These are phyloP conservation scores for Gorsachius magnificus DNA, from an alignment of 2,797 vertebrate species.

Conservation along the genomic window DNA sequence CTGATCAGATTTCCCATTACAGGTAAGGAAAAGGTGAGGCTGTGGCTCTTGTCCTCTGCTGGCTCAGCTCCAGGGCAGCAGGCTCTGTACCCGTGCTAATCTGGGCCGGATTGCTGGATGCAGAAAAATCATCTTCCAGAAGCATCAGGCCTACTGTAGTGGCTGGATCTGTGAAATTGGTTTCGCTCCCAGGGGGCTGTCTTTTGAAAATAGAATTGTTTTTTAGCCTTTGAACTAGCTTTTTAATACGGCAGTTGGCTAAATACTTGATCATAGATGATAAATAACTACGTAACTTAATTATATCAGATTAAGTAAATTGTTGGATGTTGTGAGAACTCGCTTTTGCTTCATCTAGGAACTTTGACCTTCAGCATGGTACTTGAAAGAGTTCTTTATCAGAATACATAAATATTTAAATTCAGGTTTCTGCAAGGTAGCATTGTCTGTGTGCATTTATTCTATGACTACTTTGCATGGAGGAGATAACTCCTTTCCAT, in stretches of 20 bases:
- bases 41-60: background rate
- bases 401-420: background rate
- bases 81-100: background rate
- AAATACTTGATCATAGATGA: background rate
- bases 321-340: background rate
- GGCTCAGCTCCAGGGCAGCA: background rate
- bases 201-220: background rate
- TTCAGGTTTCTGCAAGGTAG: background rate
- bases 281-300: background rate
- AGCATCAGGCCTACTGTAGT: background rate
- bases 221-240: background rate
- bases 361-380: background rate
- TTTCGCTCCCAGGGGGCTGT: background rate
- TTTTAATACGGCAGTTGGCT: background rate
- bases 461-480: background rate
- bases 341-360: accelerated
- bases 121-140: background rate
- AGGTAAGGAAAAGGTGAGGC: background rate
- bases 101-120: accelerated
- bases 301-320: background rate
- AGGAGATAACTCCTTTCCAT: background rate
- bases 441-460: background rate
- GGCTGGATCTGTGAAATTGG: background rate
- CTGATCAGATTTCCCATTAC: background rate
- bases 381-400: background rate